phyloP scores from a whole-genome alignment of 2,888 invertebrate species.

The Cerceris rybyensis region DNA sequence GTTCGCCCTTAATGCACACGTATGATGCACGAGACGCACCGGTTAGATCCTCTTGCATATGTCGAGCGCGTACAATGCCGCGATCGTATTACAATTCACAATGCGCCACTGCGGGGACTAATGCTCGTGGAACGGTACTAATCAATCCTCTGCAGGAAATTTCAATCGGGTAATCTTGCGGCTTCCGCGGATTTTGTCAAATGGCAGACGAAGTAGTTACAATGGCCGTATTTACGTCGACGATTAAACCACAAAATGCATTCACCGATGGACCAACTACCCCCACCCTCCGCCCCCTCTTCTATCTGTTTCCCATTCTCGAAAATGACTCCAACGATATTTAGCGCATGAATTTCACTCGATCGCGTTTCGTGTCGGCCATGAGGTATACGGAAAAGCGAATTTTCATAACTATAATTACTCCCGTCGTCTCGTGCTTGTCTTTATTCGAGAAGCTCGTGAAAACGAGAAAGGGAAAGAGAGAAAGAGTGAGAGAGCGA shows the following conservation, averaged over 20 bases:
- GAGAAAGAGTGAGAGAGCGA: too few relatives aligned
- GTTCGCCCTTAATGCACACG: background rate
- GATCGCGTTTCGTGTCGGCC: background rate
- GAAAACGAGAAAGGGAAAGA: constrained; percentile 40
- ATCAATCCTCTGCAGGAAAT: constrained; percentile 53
- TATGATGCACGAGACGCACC: constrained; percentile 21
- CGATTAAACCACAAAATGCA: background rate
- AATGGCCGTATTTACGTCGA: background rate
- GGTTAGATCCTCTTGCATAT: constrained; percentile 34
- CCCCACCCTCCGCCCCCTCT: too few relatives aligned
- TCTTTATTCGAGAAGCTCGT: constrained; percentile 40
- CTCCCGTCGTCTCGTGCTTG: constrained; percentile 37
- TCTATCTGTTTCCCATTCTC: too few relatives aligned
- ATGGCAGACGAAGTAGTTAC: background rate
- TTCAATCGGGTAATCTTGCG: constrained; percentile 47
- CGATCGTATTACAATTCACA: constrained; percentile 57
- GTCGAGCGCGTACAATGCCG: constrained; percentile 47
- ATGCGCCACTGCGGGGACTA: constrained; percentile 29
- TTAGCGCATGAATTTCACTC: background rate
- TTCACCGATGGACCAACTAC: too few relatives aligned
- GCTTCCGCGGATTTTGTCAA: constrained; percentile 41
- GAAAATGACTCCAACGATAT: too few relatives aligned
- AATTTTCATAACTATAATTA: background rate
- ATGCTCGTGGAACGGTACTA: constrained; percentile 35
- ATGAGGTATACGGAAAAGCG: background rate